phyloP scores from a whole-genome alignment of 2,888 invertebrate genomes.

The Morpho helenor region DNA sequence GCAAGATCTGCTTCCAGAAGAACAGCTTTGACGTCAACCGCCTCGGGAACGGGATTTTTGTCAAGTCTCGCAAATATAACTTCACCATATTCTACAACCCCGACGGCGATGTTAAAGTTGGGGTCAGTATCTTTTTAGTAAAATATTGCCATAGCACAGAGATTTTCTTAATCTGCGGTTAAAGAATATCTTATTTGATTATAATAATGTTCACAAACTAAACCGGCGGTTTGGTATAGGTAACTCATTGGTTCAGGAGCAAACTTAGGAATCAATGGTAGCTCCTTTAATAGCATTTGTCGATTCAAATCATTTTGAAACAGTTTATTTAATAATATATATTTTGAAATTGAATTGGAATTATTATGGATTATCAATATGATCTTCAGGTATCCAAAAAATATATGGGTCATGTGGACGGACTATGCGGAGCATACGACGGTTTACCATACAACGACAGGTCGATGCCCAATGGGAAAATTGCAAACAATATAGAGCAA shows the following conservation, averaged over 20 bases:
- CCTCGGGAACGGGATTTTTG: conserved; percentile 83
- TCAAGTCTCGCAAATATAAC: conserved; percentile 84
- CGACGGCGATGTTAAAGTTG: conserved; percentile 84
- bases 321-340: too few relatives aligned
- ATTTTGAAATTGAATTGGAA: too few relatives aligned
- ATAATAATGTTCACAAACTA: too few relatives aligned
- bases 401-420: conserved; percentile 83
- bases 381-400: conserved; percentile 64
- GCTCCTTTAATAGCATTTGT: too few relatives aligned
- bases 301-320: too few relatives aligned
- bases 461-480: conserved; percentile 82
- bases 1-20: conserved; percentile 79
- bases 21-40: conserved; percentile 83
- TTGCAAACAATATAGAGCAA: conserved; percentile 81
- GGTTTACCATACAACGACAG: conserved; percentile 83
- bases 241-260: too few relatives aligned
- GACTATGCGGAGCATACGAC: conserved; percentile 89
- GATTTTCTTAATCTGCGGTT: too few relatives aligned
- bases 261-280: too few relatives aligned
- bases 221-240: too few relatives aligned
- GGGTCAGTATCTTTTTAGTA: conserved; percentile 64
- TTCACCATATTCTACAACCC: conserved; percentile 86
- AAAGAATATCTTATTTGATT: too few relatives aligned
- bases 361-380: neutral
- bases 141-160: too few relatives aligned